Base-by-base conservation (phyloP, 2,113 vertebrate genomes). In the Catharus bicknelli region DNA sequence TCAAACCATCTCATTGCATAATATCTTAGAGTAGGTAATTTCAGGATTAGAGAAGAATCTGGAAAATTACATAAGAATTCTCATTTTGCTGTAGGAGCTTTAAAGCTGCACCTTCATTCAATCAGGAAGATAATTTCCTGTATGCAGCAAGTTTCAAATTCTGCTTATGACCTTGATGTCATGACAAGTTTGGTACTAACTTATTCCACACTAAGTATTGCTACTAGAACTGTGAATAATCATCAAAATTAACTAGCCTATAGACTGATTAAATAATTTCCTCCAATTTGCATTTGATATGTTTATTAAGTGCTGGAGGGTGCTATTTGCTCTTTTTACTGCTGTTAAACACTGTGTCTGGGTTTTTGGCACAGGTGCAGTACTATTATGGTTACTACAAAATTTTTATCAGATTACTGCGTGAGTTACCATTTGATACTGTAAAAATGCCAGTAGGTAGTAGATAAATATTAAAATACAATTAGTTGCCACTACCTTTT, bases 181-280 rank as follows among this genome's bases (percentile, higher is more conserved):
- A 85, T 21, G 40, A 73, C 25, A 76, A 38, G 66, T 92, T 88
- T 30, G 40, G n/a, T 90, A 85, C 68, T 89, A 90, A 90, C 89
- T 86, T 73, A 62, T 90, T 85, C 74, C 48, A 48, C 48, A 7
- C 13, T 20, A 83, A 70, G 48, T 80, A 87, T 70, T 91, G 80
- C 82, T 77, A 67, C 68, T 70, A 89, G 87, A 94, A 80, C 55
- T 91, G 68, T 94, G 93, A 92, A 95, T 92, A 93, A 94, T 80
- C 68, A 92, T 88, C 59, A 85, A 51, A 94, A 95, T 88, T 88
- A 87, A 96, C 87, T 85, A 94, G 70, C 48, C 82, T 81, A 94
- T 87, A 59, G 67, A 94, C 78, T 91, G 93, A 96, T 96, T 93
- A 96, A 95, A 95, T 92, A 94, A 95, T 94, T 95, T 91, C 70